Base-by-base conservation (phyloP, 2,113 vertebrate genomes). In the Cryptoleucopteryx plumbea region DNA sequence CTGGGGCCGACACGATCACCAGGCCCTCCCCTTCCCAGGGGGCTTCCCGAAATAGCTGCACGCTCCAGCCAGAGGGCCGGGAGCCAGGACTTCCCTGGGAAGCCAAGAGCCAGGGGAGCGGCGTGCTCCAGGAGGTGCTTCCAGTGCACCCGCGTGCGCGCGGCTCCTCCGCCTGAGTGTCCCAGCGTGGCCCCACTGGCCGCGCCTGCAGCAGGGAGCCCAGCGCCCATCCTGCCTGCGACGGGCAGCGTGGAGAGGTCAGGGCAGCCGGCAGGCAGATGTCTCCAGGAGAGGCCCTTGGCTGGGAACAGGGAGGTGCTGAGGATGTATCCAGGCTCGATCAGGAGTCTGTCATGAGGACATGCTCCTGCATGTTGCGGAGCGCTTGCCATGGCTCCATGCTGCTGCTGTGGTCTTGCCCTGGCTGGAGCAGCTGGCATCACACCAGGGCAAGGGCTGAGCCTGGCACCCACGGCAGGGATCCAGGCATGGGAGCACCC, bases 1-100 rank as follows among this genome's bases (percentile, higher is more conserved):
- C 59, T 0, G 27, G 78, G 97, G 92, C 83, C 13, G 16, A 72
- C 65, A 61, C 0, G 10, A 82, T 86, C 21, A 38, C 83, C 0
- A 3, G 43, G 63, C 90, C 94, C 87, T 94, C 86, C 94, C 78
- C 56, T 94, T 91, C 82, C 56, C 55, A 5, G 45, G 95, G 97
- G 94, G 96, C 96, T 92, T 95, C 97, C 96, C 17, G 52, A 98
- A 97, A 97, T 98, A 97, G 96, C 95, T 93, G 86, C 90, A 81
- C 6, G 38, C 87, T 94, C 93, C 86, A 93, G 97, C 97, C 96
- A 95, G 82, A 96, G 93, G 97, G 97, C 96, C 23, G 21, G 38
- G 63, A 94, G 97, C 96, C 97, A 98, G 94, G 78, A 58, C 75
- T 94, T 95, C 62, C 87, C 82, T 94, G 92, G 95, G 96, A 98